These are phyloP conservation scores for Hanleya hanleyi DNA, from an alignment of 2,888 invertebrate species.

Conservation along the genomic window DNA sequence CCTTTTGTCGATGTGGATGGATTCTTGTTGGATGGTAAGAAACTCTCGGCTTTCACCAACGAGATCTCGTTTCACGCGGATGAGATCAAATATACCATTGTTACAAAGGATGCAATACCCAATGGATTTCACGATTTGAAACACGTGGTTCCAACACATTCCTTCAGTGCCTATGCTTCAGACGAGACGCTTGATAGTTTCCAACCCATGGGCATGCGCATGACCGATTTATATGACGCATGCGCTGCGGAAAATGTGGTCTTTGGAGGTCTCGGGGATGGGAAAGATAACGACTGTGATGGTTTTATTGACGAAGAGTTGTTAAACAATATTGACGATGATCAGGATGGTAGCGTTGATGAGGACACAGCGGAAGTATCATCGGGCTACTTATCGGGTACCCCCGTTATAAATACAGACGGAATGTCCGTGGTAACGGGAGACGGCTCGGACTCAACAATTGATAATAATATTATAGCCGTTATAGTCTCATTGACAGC, in stretches of 20 bases:
- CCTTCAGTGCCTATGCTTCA: conserved; percentile 2
- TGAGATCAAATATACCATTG: not conserved
- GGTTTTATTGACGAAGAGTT: conserved; percentile 46
- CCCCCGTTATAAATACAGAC: conserved; percentile 15
- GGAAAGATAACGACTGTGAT: conserved; percentile 57
- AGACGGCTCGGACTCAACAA: conserved; percentile 32
- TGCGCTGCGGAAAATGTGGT: conserved; percentile 34
- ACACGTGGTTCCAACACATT: not conserved
- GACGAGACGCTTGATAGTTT: conserved; percentile 2
- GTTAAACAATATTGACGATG: conserved; percentile 41
- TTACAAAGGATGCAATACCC: not conserved
- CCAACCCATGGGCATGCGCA: conserved; percentile 45
- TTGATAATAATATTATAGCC: conserved; percentile 33
- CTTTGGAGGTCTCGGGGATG: conserved; percentile 46
- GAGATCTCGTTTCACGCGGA: not conserved
- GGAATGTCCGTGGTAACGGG: not conserved
- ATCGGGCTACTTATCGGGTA: not conserved
- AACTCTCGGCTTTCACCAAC: not conserved
- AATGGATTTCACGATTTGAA: not conserved
- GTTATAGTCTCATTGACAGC: conserved; percentile 49
- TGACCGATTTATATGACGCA: conserved; percentile 43
- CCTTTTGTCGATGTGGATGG: not conserved
- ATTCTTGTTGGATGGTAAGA: conserved; percentile 1
- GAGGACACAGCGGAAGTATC: conserved; percentile 39
- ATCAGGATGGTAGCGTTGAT: conserved; percentile 41